phyloP scores from a whole-genome alignment of 1,140 invertebrate genomes.

The Zaprionus vittiger region DNA sequence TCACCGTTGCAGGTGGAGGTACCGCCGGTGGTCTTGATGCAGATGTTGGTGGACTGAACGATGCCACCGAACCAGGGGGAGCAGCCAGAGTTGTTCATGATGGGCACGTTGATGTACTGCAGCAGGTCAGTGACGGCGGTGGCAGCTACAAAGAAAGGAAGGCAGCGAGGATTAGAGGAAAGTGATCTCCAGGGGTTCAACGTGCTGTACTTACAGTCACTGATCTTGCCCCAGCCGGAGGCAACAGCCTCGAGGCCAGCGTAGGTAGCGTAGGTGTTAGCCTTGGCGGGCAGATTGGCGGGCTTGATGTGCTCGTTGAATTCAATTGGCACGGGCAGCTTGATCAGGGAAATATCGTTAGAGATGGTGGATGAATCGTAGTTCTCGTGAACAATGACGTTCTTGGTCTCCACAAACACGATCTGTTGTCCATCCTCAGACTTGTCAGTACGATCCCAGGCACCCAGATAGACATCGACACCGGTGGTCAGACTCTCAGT shows the following conservation, averaged over 20 bases:
- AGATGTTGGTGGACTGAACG: slow-evolving; percentile 48
- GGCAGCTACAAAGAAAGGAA: slow-evolving; percentile 20
- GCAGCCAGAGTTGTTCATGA: slow-evolving; percentile 67
- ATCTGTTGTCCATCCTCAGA: slow-evolving; percentile 61
- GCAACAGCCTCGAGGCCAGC: slow-evolving; percentile 44
- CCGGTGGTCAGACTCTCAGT: slow-evolving; percentile 81
- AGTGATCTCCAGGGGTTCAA: background rate
- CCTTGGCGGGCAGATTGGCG: slow-evolving; percentile 60
- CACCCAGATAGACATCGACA: slow-evolving; percentile 72
- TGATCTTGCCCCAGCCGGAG: slow-evolving; percentile 73
- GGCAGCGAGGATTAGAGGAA: background rate
- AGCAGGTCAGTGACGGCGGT: slow-evolving; percentile 46
- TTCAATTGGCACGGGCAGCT: slow-evolving; percentile 56
- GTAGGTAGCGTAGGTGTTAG: slow-evolving; percentile 48
- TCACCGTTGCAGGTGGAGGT: slow-evolving; percentile 84
- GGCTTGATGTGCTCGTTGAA: slow-evolving; percentile 63
- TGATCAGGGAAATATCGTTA: slow-evolving; percentile 74
- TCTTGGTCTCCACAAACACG: slow-evolving; percentile 57
- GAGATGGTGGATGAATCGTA: slow-evolving; percentile 30
- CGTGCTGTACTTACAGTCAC: slow-evolving; percentile 55
- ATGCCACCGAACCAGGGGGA: slow-evolving; percentile 49
- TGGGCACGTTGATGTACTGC: slow-evolving; percentile 51
- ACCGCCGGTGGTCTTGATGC: slow-evolving; percentile 74
- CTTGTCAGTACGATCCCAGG: slow-evolving; percentile 61
- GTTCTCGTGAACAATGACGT: slow-evolving; percentile 58